These are phyloP conservation scores for Pseudomyrmex dendroicus DNA, from an alignment of 1,140 invertebrate genomes.

Conservation along the genomic window DNA sequence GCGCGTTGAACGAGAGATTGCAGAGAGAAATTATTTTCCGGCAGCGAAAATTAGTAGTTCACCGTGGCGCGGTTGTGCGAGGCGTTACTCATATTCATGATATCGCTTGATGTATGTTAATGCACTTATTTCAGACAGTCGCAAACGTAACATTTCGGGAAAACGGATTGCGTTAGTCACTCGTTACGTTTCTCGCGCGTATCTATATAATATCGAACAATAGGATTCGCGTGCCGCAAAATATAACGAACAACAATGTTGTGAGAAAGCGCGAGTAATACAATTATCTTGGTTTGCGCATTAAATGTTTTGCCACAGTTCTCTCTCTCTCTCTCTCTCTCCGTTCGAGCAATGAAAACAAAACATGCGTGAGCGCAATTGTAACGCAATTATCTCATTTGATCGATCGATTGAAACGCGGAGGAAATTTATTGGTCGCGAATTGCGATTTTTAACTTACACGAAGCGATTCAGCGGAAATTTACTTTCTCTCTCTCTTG, in stretches of 20 bases:
- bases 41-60: constrained; percentile 37
- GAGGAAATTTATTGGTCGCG: constrained; percentile 30
- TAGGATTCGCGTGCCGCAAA: constrained; percentile 12
- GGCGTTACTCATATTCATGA: constrained; percentile 14
- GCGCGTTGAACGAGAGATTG: background rate
- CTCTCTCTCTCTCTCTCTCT: background rate
- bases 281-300: constrained; percentile 29
- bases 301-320: constrained; percentile 45
- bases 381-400: constrained; percentile 28
- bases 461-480: constrained; percentile 28
- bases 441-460: constrained; percentile 47
- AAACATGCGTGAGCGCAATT: constrained; percentile 27
- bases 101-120: constrained; percentile 42
- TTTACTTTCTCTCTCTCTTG: background rate
- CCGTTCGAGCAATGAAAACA: constrained; percentile 19
- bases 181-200: background rate
- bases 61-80: too few species aligned
- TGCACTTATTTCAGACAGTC: constrained; percentile 14
- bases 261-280: constrained; percentile 31
- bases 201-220: background rate
- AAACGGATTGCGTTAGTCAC: constrained; percentile 12
- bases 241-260: constrained; percentile 15
- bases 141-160: constrained; percentile 19
- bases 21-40: constrained; percentile 38
- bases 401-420: constrained; percentile 35